Evolutionary conservation across 2,888 invertebrate genomes (phyloP), one percentile per base, ranked within the genome.

Genomic region (Ormyrus labotus): DNA sequence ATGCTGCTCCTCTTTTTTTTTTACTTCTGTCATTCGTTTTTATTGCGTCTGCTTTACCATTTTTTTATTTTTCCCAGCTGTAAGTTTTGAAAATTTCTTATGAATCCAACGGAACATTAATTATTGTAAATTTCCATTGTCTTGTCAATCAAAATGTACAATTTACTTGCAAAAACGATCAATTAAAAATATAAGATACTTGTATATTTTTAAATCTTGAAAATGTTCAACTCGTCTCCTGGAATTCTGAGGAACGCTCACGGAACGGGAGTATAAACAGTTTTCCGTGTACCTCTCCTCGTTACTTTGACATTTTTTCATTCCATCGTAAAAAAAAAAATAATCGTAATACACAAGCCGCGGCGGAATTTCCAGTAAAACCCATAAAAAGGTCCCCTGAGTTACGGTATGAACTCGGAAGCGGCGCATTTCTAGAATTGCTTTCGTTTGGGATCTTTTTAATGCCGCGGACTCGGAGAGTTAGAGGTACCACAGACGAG

Each of bases 361-460:
- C 53, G 51, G 63, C 53, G 53, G 63, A 48, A 71, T 72, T 80
- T 80, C 76, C 71, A 75, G 76, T 63, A 58, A 80, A 76, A 76
- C 60, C 76, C 57, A 76, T 80, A 80, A 80, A 80, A 80, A 34
- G 34, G 72, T 71, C 68, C 68, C 57, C 76, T 78, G 60, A 73
- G 68, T 78, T 77, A 78, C 68, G 69, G 76, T 69, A 73, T 69
- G 48, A 73, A 78, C 73, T 77, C 81, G 78, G 78, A 81, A 81
- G 78, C 78, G 69, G 78, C 78, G 73, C 78, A 64, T 78, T 81
- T 81, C 69, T 78, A 58, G 71, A 57, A 81, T 74, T 72, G 76
- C 67, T 75, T 76, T 71, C 53, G 51, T 61, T 63, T 13, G 67
- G 72, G 63, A 55, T 61, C 19, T 34, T 76, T 80, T 79, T 79